Base-by-base conservation (phyloP, 2,888 invertebrate species). In the Tetranychus truncatus region DNA sequence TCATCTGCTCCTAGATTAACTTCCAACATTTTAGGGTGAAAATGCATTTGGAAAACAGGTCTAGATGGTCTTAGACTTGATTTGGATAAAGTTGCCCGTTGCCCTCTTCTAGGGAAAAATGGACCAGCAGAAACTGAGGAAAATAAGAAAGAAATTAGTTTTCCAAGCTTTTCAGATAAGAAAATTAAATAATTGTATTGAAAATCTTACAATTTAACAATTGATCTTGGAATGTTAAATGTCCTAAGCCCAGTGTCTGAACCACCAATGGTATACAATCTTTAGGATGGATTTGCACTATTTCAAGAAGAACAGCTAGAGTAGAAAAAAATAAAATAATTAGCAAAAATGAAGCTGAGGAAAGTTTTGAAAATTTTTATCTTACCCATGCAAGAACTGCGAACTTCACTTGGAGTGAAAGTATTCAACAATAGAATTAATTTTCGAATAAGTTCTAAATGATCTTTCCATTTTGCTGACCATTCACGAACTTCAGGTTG, bases 361-460 rank as follows among this genome's bases (percentile, higher is more conserved):
- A 75, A 74, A 77, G 75, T 74, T 74, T 18, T 84, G 84, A 69
- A n/a, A 55, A 67, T 75, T 71, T 65, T 72, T 15, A 66, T 81
- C 80, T 83, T 85, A 88, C 91, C 90, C 79, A 93, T 86, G 74
- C 91, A 89, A 73, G 89, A 86, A 77, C 88, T 88, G 77, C 93
- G 85, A 83, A 94, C 87, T 80, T 93, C 91, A 6, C 89, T 87
- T 66, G 92, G 91, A 81, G 92, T 92, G 81, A 91, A 94, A 18
- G 92, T 89, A 82, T 94, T 94, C 75, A 94, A 86, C 78, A 95
- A 85, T 0, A 92, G 91, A 55, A 93, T 89, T 78, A 95, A 84
- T 77, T 93, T 89, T 76, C 92, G 87, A n/a, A 92, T 86, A 20
- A 92, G 89, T 82, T 94, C 94, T 66, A 90, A 88, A 87, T 92